These are phyloP conservation scores for Tenthredo livida DNA, from an alignment of 2,888 invertebrate genomes.

Conservation along the genomic window DNA sequence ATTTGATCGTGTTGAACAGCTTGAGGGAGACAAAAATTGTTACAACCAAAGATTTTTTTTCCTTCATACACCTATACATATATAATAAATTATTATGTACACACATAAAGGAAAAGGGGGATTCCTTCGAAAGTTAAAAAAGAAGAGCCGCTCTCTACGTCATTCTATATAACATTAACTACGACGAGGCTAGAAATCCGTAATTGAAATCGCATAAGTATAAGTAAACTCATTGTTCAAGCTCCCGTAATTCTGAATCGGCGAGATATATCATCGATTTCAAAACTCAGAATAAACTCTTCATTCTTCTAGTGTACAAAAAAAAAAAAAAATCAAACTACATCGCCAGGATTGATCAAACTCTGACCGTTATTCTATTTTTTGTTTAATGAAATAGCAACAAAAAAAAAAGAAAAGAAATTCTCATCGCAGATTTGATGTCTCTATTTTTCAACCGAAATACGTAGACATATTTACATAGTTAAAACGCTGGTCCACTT, in stretches of 20 bases:
- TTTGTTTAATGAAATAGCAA: too few species aligned
- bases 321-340: not conserved
- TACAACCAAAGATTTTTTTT: not conserved
- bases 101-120: not conserved
- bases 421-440: not conserved
- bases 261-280: too few species aligned
- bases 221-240: not conserved
- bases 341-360: not conserved
- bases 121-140: conserved; percentile 3
- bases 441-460: not conserved
- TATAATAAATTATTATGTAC: not conserved
- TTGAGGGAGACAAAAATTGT: not conserved
- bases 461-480: not conserved
- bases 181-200: not conserved
- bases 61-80: not conserved
- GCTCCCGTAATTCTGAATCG: not conserved
- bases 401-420: too few species aligned
- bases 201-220: not conserved
- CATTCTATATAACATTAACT: not conserved
- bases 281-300: too few species aligned
- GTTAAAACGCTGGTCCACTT: not conserved
- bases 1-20: not conserved
- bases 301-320: too few species aligned
- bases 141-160: not conserved
- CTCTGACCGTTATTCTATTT: not conserved